Conservation (phyloP, 2,888 invertebrate species). For the Charanyca ferruginea region DNA sequence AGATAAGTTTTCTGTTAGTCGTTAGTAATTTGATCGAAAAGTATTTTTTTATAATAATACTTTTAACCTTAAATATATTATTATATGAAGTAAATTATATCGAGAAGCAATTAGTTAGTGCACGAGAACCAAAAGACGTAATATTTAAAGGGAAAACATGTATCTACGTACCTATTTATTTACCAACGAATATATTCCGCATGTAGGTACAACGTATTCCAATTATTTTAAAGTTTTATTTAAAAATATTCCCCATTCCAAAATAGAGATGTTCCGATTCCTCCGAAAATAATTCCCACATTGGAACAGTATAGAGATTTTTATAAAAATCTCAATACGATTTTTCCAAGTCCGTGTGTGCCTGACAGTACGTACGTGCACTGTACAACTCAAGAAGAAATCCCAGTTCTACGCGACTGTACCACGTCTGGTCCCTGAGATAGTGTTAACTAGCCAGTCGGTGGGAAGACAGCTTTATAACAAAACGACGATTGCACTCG, state of each 20-base stretch:
- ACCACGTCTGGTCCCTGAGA: constrained; percentile 73
- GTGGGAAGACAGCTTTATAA: constrained; percentile 59
- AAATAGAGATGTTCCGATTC: constrained; percentile 26
- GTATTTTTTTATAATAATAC: no score
- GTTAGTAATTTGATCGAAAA: background rate
- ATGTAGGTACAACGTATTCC: background rate
- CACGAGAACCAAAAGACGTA: background rate
- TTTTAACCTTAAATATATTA: background rate
- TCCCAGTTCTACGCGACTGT: constrained; percentile 57
- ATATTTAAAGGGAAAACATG: background rate
- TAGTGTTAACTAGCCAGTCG: constrained; percentile 77
- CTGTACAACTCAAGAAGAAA: constrained; percentile 30
- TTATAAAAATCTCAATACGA: constrained; percentile 46
- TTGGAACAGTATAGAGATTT: constrained; percentile 31
- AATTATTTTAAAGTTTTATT: constrained; percentile 40
- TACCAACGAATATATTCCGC: background rate
- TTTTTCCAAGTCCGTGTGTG: constrained; percentile 41
- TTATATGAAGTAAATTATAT: background rate
- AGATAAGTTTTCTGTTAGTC: background rate
- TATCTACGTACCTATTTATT: no score
- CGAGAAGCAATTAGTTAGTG: constrained; percentile 2
- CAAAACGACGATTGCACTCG: constrained; percentile 74
- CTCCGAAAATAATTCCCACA: constrained; percentile 25
- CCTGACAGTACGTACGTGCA: constrained; percentile 39
- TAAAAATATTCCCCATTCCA: constrained; percentile 17